Evolutionary conservation across 2,113 vertebrate species (phyloP), one percentile per base, ranked within the genome.

Genomic region (Bothrops jararaca): DNA sequence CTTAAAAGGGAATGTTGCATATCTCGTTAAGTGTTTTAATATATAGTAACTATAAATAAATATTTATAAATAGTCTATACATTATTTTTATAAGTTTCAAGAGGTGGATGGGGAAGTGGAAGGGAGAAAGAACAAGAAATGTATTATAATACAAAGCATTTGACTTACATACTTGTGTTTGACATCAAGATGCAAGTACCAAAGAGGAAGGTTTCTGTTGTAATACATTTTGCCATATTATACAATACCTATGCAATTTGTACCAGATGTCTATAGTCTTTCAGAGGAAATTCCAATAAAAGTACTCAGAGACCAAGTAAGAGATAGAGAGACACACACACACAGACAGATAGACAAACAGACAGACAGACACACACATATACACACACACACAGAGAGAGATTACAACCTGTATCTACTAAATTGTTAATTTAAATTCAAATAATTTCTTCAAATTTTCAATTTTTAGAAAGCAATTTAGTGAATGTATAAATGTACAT

Each of bases 381-480:
- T 1, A 18, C 20, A 54, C 15, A 20, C 15, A 56, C 1, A 57
- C 0, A 45, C 0, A 45, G 45, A 45, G 45, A 45, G 45, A 45
- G 45, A 45, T 15, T 12, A 22, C 26, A 88, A 12, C 26, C 10
- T 64, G 24, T 64, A 64, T 64, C 26, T 26, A 64, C 26, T 64
- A 29, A 64, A 64, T 29, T 11, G 10, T 29, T 64, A 12, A 29
- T 10, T 26, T 64, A 64, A 64, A 64, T 29, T 64, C 58, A 29
- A 29, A 64, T 64, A 94, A 34, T 0, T 54, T 11, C 13, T n/a
- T 34, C 57, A 85, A 74, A 80, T 56, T 64, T 64, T 64, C 92
- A 95, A 91, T n/a, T 86, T 52, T 54, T 90, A 57, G 56, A 50
- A 95, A 56, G 90, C 45, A 92, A 89, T 74, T 88, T 86, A 2